A percentile compares a stretch with the other conserved stretches of the same genome.
Evolutionary conservation across 2,888 invertebrate genomes (phyloP).

Genomic region (Xestia rhomboidea): DNA sequence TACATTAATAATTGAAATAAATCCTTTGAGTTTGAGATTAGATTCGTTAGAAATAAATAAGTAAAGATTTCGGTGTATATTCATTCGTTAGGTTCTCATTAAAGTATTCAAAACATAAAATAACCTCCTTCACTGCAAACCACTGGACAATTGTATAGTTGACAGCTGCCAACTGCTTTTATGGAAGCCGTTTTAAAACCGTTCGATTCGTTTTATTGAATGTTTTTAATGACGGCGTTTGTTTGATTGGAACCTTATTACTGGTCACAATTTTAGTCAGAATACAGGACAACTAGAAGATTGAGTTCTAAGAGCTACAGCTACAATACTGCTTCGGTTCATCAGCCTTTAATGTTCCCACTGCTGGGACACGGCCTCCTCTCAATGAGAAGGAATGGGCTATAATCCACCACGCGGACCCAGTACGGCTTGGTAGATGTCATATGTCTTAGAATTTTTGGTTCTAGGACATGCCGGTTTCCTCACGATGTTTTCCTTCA

Average conservation of each 20-base stretch:
- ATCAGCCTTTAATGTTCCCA: no score
- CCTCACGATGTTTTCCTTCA: no score
- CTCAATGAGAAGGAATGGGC: no score
- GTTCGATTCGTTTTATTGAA: conserved; percentile 23
- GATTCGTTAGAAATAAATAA: neutral
- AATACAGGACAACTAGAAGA: neutral
- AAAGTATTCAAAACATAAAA: neutral
- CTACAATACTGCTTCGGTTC: no score
- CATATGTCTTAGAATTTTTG: no score
- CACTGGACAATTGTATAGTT: conserved; percentile 10
- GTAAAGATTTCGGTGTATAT: neutral
- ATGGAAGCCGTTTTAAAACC: conserved; percentile 33
- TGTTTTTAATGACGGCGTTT: conserved; percentile 16
- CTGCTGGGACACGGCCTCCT: no score
- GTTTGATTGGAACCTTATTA: neutral
- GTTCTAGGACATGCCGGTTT: no score
- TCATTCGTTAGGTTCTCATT: neutral
- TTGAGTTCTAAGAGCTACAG: neutral
- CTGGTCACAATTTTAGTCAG: neutral
- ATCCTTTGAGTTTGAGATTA: no score
- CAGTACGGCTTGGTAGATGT: no score
- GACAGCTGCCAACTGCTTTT: conserved; percentile 44
- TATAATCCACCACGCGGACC: no score
- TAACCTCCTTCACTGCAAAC: neutral
- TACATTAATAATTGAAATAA: no score